phyloP scores from a whole-genome alignment of 2,888 invertebrate species.

The Rosalia funebris region DNA sequence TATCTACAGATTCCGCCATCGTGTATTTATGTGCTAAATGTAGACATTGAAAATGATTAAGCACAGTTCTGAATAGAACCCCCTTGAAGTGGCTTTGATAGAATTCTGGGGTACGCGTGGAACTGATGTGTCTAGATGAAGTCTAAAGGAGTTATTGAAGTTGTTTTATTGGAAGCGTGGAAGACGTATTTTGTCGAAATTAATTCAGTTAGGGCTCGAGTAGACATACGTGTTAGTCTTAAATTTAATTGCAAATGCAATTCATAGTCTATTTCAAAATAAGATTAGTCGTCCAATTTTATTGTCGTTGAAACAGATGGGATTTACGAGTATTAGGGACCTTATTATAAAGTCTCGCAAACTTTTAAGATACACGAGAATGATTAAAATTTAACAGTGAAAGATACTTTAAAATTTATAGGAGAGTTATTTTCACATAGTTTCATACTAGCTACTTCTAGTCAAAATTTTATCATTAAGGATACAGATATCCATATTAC shows the following conservation, averaged over 20 bases:
- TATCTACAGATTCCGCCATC: too few species aligned
- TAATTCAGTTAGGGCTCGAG: slow-evolving; percentile 30
- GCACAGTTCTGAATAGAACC: slow-evolving; percentile 4
- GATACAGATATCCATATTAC: too few species aligned
- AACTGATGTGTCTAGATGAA: slow-evolving; percentile 15
- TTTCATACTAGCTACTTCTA: too few species aligned
- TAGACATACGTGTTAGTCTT: slow-evolving; percentile 37
- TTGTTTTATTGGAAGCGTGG: slow-evolving; percentile 12
- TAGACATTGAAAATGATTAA: too few species aligned
- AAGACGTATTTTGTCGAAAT: slow-evolving; percentile 22
- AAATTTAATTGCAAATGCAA: slow-evolving; percentile 43
- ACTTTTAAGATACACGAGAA: too few species aligned
- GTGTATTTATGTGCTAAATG: too few species aligned
- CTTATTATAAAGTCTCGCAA: slow-evolving; percentile 4
- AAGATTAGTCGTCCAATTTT: slow-evolving; percentile 41
- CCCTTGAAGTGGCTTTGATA: slow-evolving; percentile 1
- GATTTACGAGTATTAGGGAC: slow-evolving; percentile 29
- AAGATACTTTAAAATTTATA: too few species aligned
- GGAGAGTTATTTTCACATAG: too few species aligned
- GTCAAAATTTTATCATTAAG: too few species aligned
- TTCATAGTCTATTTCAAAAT: slow-evolving; percentile 40
- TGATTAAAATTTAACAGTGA: too few species aligned
- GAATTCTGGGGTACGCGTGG: background rate
- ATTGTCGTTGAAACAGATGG: slow-evolving; percentile 36
- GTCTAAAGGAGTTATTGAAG: slow-evolving; percentile 11